These are phyloP conservation scores for Toxonevra muliebris DNA, from an alignment of 2,888 invertebrate species.

Conservation along the genomic window DNA sequence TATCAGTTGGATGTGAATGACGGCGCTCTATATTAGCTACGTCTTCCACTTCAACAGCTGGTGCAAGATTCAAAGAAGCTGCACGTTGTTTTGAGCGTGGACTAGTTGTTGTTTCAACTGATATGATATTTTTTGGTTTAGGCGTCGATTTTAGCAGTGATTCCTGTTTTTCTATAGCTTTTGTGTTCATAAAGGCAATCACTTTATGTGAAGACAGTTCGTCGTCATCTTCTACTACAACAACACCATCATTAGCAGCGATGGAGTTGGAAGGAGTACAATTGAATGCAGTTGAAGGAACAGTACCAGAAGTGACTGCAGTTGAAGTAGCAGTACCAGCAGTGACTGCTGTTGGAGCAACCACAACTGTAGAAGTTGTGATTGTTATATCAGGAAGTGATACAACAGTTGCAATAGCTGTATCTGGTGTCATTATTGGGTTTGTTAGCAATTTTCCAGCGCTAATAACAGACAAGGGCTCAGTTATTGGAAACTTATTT, in stretches of 20 bases:
- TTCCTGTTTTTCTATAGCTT: constrained; percentile 35
- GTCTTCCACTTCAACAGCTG: not conserved
- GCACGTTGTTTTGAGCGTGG: constrained; percentile 40
- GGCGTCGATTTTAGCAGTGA: constrained; percentile 38
- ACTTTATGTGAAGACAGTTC: not conserved
- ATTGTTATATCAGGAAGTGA: no score
- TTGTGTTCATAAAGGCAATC: not conserved
- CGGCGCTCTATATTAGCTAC: constrained; percentile 30
- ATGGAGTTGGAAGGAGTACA: not conserved
- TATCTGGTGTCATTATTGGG: no score
- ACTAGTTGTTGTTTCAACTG: constrained; percentile 27
- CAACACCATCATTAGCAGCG: not conserved
- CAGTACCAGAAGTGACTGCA: no score
- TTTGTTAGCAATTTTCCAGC: no score
- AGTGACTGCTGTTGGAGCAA: no score
- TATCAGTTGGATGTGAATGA: constrained; percentile 37
- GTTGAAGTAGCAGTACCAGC: no score
- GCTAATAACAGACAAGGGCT: no score
- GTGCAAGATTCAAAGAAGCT: constrained; percentile 37
- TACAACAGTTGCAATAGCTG: no score
- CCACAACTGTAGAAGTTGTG: no score
- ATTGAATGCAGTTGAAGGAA: no score
- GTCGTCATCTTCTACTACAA: constrained; percentile 14
- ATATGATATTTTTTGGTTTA: not conserved
- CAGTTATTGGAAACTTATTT: no score